Conservation (phyloP, 2,888 invertebrate species). For the Cetonia aurata region DNA sequence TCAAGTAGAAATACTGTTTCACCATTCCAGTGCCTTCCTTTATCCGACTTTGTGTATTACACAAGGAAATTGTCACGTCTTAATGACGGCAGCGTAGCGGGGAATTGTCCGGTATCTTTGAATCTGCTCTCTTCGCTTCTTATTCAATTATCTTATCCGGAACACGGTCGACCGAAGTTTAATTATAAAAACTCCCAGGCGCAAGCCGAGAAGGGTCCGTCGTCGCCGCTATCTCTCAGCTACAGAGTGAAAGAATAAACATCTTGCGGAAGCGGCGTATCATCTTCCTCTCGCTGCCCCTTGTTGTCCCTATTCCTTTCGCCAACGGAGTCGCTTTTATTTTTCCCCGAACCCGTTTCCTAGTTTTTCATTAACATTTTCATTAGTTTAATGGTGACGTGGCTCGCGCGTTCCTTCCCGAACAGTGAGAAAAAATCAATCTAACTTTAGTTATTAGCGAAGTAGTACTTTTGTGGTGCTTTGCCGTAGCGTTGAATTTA, state of each 20-base stretch:
- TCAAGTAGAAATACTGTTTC: too few species aligned
- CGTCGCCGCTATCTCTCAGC: neutral
- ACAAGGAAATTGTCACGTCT: too few species aligned
- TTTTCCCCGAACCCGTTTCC: constrained; percentile 14
- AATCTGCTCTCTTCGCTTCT: neutral
- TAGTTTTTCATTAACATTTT: constrained; percentile 41
- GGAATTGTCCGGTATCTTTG: too few species aligned
- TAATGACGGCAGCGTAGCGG: too few species aligned
- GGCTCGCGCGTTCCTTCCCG: constrained; percentile 8
- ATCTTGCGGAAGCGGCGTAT: neutral
- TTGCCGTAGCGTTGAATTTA: constrained; percentile 9
- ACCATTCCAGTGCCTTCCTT: too few species aligned
- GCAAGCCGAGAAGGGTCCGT: neutral
- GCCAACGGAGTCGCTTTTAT: neutral
- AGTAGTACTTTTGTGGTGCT: constrained; percentile 28
- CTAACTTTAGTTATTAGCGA: constrained; percentile 38
- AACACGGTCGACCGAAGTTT: constrained; percentile 12
- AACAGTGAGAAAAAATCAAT: constrained; percentile 32
- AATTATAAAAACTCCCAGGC: constrained; percentile 9
- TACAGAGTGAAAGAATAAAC: constrained; percentile 7
- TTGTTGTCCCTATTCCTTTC: neutral
- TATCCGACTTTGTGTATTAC: too few species aligned
- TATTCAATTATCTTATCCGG: constrained; percentile 4
- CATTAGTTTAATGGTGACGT: constrained; percentile 39
- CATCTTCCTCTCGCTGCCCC: neutral